Base-by-base conservation (phyloP, 2,113 vertebrate species). In the Bucco capensis region DNA sequence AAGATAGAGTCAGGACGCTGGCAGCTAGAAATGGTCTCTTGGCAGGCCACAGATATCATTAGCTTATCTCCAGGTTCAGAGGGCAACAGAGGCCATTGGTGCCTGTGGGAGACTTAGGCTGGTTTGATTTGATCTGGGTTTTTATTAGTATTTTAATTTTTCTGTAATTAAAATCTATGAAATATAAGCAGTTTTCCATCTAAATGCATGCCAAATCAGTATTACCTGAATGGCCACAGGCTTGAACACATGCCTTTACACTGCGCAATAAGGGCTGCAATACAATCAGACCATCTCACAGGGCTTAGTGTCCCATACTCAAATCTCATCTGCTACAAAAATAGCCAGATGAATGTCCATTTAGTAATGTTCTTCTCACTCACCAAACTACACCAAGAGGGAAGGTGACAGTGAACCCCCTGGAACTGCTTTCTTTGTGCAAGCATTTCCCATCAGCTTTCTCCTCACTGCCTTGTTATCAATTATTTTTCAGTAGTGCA, bases 401-500 rank as follows among this genome's bases (percentile, higher is more conserved):
- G 46, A 64, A 27, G 28, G 17, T 19, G 49, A 23, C 38, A 31
- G 56, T 3, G 19, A 74, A 19, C 6, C 10, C 23, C 22, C 38
- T 30, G 30, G n/a, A 76, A 61, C 19, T 2, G 15, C 31, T 33
- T 17, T 5, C 17, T 19, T 58, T 61, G 31, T 25, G 35, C 8
- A 18, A 25, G 8, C 22, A 18, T 58, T 69, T 62, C 51, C 65
- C 57, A 8, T 1, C 35, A 30, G 49, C 40, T 80, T 64, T 31
- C 64, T 54, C 38, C 44, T 65, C 27, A 6, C 16, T 23, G 24
- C 46, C 40, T 61, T 25, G 16, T 60, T 54, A 33, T 58, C 64
- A 33, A 3, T 14, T 22, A 35, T 31, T 82, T 69, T 60, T 19
- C n/a, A 31, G 28, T 17, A 51, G 14, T 0, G 0, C 10, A 22